Percentiles rank a stretch among this genome's conserved stretches.
Evolutionary conservation across 2,797 vertebrate species (phyloP).

Genomic region (Acropternis orthonyx): DNA sequence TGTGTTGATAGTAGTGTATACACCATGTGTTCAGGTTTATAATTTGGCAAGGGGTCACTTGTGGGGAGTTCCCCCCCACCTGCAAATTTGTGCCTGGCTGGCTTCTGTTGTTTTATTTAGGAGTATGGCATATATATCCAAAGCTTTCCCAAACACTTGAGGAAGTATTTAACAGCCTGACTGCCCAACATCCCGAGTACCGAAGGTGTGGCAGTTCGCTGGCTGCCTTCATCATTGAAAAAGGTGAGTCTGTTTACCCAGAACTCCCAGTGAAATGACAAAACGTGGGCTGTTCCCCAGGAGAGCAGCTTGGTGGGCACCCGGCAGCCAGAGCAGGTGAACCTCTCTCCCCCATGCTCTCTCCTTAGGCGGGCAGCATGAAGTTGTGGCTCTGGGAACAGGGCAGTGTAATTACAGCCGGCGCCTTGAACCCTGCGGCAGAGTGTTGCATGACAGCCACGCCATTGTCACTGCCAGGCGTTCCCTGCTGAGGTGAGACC

Average conservation of each 20-base stretch:
- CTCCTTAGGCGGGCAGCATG: constrained; percentile 65
- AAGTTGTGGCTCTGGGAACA: constrained; percentile 91
- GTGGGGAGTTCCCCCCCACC: rapidly evolving
- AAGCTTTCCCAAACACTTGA: constrained; percentile 78
- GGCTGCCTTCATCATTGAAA: constrained; percentile 90
- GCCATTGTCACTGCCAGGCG: constrained; percentile 87
- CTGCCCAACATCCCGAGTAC: constrained; percentile 78
- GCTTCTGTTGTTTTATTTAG: constrained; percentile 54
- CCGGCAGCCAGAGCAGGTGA: neutral
- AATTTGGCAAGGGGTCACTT: neutral
- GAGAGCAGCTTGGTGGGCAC: neutral
- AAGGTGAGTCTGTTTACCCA: constrained; percentile 75
- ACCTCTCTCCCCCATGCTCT: rapidly evolving
- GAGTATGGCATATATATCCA: constrained; percentile 71
- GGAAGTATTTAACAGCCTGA: constrained; percentile 80
- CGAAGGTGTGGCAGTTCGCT: constrained; percentile 81
- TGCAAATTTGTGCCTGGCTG: neutral
- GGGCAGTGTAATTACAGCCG: constrained; percentile 85
- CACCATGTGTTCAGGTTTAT: neutral
- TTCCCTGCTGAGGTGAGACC: constrained; percentile 87
- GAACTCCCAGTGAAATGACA: too few species aligned
- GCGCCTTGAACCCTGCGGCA: constrained; percentile 73
- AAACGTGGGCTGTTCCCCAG: neutral
- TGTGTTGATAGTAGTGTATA: neutral
- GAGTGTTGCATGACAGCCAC: constrained; percentile 89